Evolutionary conservation across 2,888 invertebrate species (phyloP).

Genomic region (Sarcophaga rosellei): DNA sequence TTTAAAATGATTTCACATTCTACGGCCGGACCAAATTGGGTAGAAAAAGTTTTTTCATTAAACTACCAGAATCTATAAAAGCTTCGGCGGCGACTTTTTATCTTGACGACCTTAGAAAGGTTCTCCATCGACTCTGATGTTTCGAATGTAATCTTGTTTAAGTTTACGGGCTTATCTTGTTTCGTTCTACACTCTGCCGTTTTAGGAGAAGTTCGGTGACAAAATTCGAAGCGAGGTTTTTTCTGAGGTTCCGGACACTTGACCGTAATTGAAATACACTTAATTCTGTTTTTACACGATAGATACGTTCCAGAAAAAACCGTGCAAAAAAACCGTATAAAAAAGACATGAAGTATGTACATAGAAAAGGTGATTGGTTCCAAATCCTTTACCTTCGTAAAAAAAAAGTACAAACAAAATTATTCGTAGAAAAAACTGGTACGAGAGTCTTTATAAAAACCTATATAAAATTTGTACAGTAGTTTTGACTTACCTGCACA

Average conservation of each 20-base stretch:
- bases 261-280: too few species aligned
- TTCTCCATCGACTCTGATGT: neutral
- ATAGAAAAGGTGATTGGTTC: too few species aligned
- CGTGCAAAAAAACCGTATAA: too few species aligned
- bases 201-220: constrained; percentile 31
- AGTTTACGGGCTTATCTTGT: constrained; percentile 19
- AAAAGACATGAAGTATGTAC: too few species aligned
- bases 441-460: too few species aligned
- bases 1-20: constrained; percentile 26
- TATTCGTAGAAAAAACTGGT: too few species aligned
- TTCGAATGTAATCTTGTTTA: constrained; percentile 36
- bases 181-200: constrained; percentile 31
- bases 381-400: too few species aligned
- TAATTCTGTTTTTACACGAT: too few species aligned
- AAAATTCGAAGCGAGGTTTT: constrained; percentile 5
- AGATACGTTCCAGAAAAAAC: too few species aligned
- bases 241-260: constrained; percentile 37
- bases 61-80: constrained; percentile 48
- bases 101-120: constrained; percentile 27
- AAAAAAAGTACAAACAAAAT: too few species aligned
- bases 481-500: too few species aligned
- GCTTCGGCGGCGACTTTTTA: constrained; percentile 15
- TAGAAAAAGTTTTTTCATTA: constrained; percentile 5
- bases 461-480: too few species aligned
- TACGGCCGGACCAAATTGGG: neutral